Conservation (phyloP, 2,797 vertebrate genomes). For the Chaunax sp. region DNA sequence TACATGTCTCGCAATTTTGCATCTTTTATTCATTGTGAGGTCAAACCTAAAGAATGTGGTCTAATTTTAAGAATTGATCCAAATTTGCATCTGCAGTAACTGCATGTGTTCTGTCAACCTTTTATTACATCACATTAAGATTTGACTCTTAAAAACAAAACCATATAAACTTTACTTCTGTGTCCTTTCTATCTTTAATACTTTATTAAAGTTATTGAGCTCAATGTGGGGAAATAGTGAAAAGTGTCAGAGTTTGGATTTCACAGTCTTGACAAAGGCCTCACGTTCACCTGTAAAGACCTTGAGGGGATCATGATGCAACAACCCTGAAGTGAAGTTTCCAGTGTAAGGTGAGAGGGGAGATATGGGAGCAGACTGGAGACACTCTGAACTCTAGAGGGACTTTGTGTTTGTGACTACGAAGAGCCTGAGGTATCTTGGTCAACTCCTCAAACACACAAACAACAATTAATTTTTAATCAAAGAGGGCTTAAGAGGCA, state of each 20-base stretch:
- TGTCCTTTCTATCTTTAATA: neutral
- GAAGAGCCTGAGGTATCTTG: neutral
- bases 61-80: no score
- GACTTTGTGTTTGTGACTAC: neutral
- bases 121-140: no score
- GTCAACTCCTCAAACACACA: neutral
- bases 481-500: neutral
- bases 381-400: neutral
- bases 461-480: slow-evolving; percentile 2
- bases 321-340: neutral
- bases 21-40: no score
- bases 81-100: no score
- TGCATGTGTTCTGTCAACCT: no score
- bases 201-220: slow-evolving; percentile 2
- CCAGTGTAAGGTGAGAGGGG: neutral
- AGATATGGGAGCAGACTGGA: neutral
- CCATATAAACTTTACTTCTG: neutral
- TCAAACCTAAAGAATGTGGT: no score
- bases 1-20: no score
- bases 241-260: no score
- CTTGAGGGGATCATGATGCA: slow-evolving; percentile 1
- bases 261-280: neutral
- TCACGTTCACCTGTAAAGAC: neutral
- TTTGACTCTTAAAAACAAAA: neutral
- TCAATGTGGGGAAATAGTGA: neutral